These are phyloP conservation scores for Thalassaphorura encarpata DNA, from an alignment of 1,140 invertebrate genomes.

Conservation along the genomic window DNA sequence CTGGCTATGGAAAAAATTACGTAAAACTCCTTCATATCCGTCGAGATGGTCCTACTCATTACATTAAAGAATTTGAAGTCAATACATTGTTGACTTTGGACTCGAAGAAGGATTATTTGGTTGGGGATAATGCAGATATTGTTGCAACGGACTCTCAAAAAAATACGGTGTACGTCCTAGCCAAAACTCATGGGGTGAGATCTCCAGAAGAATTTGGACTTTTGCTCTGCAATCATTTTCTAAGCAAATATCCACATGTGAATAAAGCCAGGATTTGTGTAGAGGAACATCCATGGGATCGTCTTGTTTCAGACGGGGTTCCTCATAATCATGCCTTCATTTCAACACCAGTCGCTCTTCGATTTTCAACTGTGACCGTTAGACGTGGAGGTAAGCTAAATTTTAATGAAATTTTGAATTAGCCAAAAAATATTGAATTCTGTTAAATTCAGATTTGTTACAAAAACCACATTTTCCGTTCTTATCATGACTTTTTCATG, in stretches of 20 bases:
- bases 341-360: constrained; percentile 49
- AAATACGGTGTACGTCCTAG: constrained; percentile 67
- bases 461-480: too few relatives aligned
- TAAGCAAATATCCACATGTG: constrained; percentile 59
- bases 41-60: constrained; percentile 51
- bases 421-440: too few relatives aligned
- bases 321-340: constrained; percentile 64
- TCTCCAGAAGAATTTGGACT: constrained; percentile 62
- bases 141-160: constrained; percentile 71
- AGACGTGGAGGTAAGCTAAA: constrained; percentile 49
- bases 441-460: too few relatives aligned
- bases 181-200: constrained; percentile 58
- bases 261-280: constrained; percentile 54
- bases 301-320: constrained; percentile 45
- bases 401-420: not conserved
- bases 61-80: constrained; percentile 61
- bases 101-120: constrained; percentile 48
- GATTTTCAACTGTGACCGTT: constrained; percentile 53
- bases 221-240: constrained; percentile 56
- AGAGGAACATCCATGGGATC: constrained; percentile 60
- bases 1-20: constrained; percentile 61
- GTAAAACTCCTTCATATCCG: constrained; percentile 59
- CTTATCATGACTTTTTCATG: too few relatives aligned
- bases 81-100: constrained; percentile 57
- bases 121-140: constrained; percentile 57